phyloP scores from a whole-genome alignment of 1,140 invertebrate species.

The Steinernema feltiae region DNA sequence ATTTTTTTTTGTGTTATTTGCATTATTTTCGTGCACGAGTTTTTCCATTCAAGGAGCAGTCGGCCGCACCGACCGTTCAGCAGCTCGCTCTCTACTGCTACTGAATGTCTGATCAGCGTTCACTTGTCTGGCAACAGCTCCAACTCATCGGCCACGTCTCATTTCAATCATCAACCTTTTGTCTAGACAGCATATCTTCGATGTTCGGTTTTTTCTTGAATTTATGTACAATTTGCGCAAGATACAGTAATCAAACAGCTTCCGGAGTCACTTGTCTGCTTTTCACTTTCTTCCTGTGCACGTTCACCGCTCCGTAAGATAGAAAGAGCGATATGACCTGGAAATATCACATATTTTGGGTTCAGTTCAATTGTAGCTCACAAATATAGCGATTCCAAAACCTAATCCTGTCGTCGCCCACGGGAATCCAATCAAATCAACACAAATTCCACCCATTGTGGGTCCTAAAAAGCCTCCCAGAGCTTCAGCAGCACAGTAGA shows the following conservation, averaged over 20 bases:
- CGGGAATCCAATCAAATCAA: neutral
- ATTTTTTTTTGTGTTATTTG: no score
- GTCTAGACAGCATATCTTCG: no score
- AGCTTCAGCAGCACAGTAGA: neutral
- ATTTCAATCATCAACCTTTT: no score
- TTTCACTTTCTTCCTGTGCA: neutral
- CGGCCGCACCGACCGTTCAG: no score
- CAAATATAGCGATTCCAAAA: neutral
- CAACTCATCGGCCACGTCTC: no score
- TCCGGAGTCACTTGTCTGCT: neutral
- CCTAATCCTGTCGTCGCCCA: neutral
- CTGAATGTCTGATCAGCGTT: no score
- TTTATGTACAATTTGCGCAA: no score
- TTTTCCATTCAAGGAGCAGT: no score
- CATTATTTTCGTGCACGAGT: neutral
- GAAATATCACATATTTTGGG: neutral
- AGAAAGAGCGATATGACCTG: neutral
- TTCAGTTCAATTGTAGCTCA: neutral
- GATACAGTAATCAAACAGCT: slow-evolving; percentile 4
- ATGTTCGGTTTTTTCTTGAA: no score
- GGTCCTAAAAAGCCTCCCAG: neutral
- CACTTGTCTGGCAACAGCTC: no score
- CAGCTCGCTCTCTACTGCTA: no score
- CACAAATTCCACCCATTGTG: neutral
- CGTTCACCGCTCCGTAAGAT: neutral